Conservation (phyloP, 30 jellyfish, hydroid and myxozoan genomes). For the Hydractinia echinata region DNA sequence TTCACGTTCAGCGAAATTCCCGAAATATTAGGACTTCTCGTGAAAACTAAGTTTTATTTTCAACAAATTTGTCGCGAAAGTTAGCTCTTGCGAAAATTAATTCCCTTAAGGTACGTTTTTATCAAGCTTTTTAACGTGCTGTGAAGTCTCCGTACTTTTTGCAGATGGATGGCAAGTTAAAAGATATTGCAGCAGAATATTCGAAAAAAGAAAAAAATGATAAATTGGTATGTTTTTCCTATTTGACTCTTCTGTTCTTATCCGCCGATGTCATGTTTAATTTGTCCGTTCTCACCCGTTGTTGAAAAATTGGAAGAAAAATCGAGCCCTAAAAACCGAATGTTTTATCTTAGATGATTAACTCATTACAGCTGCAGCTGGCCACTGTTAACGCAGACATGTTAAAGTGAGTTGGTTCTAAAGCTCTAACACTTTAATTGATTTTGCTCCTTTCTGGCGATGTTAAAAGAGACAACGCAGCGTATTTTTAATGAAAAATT, state of each 20-base stretch:
- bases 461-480: too few relatives aligned
- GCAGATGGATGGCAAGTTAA: conserved; percentile 57
- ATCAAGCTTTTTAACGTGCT: background rate
- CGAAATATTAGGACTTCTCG: too few relatives aligned
- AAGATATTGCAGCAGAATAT: conserved; percentile 65
- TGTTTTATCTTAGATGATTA: conserved; percentile 7
- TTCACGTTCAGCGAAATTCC: too few relatives aligned
- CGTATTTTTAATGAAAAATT: too few relatives aligned
- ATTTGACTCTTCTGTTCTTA: background rate
- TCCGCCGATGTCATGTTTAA: background rate
- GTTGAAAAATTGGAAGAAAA: too few relatives aligned
- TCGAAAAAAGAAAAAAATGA: conserved; percentile 40
- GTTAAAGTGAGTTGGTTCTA: background rate
- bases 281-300: background rate
- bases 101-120: too few relatives aligned
- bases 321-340: too few relatives aligned
- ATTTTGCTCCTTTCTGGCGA: background rate
- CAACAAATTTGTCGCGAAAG: too few relatives aligned
- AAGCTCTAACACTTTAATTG: background rate
- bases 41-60: too few relatives aligned
- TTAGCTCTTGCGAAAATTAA: too few relatives aligned
- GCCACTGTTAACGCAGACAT: background rate
- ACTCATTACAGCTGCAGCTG: conserved; percentile 8
- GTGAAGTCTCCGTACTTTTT: background rate
- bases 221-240: conserved; percentile 34